Evolutionary conservation across 1,140 invertebrate genomes (phyloP).

Genomic region (Formica selysi): DNA sequence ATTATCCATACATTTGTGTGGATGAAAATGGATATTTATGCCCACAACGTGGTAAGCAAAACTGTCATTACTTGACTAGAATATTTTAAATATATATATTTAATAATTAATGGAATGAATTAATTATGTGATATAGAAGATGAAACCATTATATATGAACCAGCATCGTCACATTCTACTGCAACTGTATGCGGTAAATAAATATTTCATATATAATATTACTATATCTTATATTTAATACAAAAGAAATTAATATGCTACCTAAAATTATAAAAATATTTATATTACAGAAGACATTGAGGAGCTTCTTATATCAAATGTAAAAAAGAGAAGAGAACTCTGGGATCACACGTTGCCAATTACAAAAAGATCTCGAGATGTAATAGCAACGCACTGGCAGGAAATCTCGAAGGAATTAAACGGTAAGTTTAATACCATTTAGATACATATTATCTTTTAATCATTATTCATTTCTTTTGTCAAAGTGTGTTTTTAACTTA

Average conservation of each 20-base stretch:
- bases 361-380: conserved; percentile 13
- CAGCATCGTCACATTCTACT: neutral
- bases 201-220: too few relatives aligned
- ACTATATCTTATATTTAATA: too few relatives aligned
- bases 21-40: conserved; percentile 22
- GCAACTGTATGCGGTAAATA: neutral
- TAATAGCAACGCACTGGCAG: neutral
- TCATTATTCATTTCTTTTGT: neutral
- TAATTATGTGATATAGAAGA: neutral
- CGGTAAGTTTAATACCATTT: conserved; percentile 6
- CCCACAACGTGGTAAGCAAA: conserved; percentile 1
- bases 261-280: conserved; percentile 3
- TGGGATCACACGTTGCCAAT: conserved; percentile 35
- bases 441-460: too few relatives aligned
- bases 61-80: neutral
- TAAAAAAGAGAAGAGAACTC: conserved; percentile 16
- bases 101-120: too few relatives aligned
- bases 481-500: neutral
- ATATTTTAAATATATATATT: neutral
- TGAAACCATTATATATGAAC: conserved; percentile 17
- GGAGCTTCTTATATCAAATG: conserved; percentile 4
- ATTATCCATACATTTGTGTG: neutral
- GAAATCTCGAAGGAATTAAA: conserved; percentile 32
- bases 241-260: too few relatives aligned
- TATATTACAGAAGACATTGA: conserved; percentile 33